These are phyloP conservation scores for Pomatostomus ruficeps DNA, from an alignment of 2,113 vertebrate species.

Conservation along the genomic window DNA sequence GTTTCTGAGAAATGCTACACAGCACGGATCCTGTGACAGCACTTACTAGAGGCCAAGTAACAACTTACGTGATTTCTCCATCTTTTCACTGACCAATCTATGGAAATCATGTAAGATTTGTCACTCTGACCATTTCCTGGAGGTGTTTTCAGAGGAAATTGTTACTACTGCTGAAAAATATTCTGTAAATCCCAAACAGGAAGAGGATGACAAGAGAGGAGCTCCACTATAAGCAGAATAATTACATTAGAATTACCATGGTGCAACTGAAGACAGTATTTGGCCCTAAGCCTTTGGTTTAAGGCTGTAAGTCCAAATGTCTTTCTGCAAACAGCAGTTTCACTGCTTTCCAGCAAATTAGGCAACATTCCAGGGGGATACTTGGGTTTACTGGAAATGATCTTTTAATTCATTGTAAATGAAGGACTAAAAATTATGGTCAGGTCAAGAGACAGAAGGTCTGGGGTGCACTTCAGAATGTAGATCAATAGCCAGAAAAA, in stretches of 20 bases:
- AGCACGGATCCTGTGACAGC: neutral
- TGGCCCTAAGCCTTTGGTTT: neutral
- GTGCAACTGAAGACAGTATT: neutral
- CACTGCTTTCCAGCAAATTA: constrained; percentile 21
- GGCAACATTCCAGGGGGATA: constrained; percentile 33
- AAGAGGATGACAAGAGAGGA: neutral
- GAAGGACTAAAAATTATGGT: constrained; percentile 30
- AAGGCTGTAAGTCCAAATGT: neutral
- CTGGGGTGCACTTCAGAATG: constrained; percentile 24
- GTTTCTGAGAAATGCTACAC: neutral
- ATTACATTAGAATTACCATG: neutral
- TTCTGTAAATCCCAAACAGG: neutral
- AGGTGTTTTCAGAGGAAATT: neutral
- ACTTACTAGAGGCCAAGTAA: neutral
- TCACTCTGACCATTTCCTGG: neutral
- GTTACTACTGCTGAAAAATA: neutral
- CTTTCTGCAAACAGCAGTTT: constrained; percentile 38
- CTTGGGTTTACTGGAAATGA: constrained; percentile 48
- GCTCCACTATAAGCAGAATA: neutral
- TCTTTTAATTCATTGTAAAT: constrained; percentile 38
- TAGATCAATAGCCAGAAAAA: constrained; percentile 54
- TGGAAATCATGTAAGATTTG: neutral
- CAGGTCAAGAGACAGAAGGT: constrained; percentile 29
- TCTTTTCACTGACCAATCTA: neutral
- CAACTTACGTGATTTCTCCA: neutral